Evolutionary conservation across 2,113 vertebrate species (phyloP).

Genomic region (Apaloderma vittatum): DNA sequence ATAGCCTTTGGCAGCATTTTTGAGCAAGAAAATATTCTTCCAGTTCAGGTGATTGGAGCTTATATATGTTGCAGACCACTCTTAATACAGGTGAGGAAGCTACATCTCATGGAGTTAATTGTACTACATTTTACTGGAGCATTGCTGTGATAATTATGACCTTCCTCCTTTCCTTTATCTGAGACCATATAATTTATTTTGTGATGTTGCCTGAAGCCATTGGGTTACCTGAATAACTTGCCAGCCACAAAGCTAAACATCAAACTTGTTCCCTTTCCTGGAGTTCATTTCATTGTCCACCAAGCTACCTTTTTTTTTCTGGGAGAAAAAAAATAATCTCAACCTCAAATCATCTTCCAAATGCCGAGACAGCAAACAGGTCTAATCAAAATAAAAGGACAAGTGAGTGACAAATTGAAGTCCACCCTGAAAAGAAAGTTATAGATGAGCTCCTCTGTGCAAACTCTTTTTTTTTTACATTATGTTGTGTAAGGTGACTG

Average conservation of each 20-base stretch:
- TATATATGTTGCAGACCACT: neutral
- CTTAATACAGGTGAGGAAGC: neutral
- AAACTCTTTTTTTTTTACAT: neutral
- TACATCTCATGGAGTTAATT: neutral
- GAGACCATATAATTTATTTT: neutral
- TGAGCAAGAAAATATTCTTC: neutral
- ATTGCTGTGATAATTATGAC: neutral
- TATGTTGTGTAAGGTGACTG: neutral
- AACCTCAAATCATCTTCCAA: neutral
- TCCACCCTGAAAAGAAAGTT: neutral
- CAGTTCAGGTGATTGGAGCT: neutral
- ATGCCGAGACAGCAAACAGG: neutral
- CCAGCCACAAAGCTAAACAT: neutral
- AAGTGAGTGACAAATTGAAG: neutral
- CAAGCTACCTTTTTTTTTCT: neutral
- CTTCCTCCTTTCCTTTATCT: neutral
- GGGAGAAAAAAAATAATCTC: fast-evolving
- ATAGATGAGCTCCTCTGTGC: neutral
- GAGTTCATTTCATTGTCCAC: neutral
- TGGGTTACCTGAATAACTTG: neutral
- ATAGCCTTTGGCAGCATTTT: neutral
- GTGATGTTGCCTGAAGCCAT: neutral
- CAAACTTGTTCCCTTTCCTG: neutral
- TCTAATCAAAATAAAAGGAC: neutral
- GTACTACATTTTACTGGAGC: neutral